Evolutionary conservation across 2,797 vertebrate species (phyloP), one percentile per base, ranked within the genome.

Genomic region (Brachyrhaphis roseni): DNA sequence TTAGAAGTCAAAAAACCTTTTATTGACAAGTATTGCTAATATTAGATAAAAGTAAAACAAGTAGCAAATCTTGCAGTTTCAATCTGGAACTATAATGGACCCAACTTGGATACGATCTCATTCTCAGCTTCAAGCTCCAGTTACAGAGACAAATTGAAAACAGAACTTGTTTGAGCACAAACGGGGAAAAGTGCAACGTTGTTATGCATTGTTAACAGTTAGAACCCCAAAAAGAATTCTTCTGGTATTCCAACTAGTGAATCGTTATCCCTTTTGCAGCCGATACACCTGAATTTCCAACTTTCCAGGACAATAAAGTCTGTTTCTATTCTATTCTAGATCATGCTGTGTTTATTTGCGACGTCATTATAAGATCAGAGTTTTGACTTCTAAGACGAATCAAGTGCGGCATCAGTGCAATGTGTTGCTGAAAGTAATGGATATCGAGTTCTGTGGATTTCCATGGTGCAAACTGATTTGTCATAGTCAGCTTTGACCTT

Each of bases 401-500:
- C 23, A 28, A 71, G 41, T n/a, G 39, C 6, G 13, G 43, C 23
- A 28, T 16, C 39, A 55, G 36, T 16, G 23, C 26, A 39, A 26
- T 64, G 31, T 46, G 62, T 26, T 31, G 12, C 18, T 74, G 28
- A 74, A 23, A 77, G 55, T 15, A 64, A 23, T 2, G 72, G n/a
- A 53, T 68, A 51, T 80, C 28, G 20, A 68, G 36, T 62, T 15
- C 7, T 47, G 13, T 18, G 10, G 55, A 68, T 83, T 39, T 78
- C 26, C 28, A 0, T 31, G 75, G n/a, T 31, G 12, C 70, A 71
- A 68, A 81, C 82, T 34, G 59, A 82, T 77, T 73, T 41, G 72
- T 73, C 34, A 72, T 11, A 80, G 57, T 28, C 77, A 77, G 57
- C 53, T 23, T 8, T 76, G 75, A 89, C 84, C 62, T 83, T 86